These are phyloP conservation scores for Carterocephalus palaemon DNA, from an alignment of 2,888 invertebrate genomes.

Conservation along the genomic window DNA sequence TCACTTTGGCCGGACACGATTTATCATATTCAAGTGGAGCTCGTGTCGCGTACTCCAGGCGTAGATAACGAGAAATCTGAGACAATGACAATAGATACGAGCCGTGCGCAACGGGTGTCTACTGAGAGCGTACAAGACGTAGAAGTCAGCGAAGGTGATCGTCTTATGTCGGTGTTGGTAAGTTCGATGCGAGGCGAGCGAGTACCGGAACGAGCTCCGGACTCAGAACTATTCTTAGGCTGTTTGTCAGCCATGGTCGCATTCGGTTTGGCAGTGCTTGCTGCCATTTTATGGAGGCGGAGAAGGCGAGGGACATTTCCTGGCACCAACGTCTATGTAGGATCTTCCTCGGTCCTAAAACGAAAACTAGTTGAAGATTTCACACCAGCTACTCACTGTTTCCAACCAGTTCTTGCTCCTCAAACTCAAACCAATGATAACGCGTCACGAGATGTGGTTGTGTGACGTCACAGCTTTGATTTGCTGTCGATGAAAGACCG, in stretches of 20 bases:
- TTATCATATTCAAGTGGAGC: conserved; percentile 88
- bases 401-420: conserved; percentile 80
- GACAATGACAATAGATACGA: conserved; percentile 82
- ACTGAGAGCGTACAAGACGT: conserved; percentile 82
- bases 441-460: conserved; percentile 77
- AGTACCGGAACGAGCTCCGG: conserved; percentile 70
- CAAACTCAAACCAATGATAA: conserved; percentile 64
- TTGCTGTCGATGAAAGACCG: conserved; percentile 78
- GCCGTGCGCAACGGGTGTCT: conserved; percentile 81
- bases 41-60: conserved; percentile 80
- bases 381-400: conserved; percentile 69
- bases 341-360: conserved; percentile 79
- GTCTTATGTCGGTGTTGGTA: conserved; percentile 80
- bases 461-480: conserved; percentile 82
- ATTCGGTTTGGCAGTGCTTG: conserved; percentile 71
- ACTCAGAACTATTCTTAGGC: conserved; percentile 79
- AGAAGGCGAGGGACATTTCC: conserved; percentile 76
- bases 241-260: conserved; percentile 78
- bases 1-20: conserved; percentile 89
- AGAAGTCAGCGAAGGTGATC: conserved; percentile 77
- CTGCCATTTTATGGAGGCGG: conserved; percentile 77
- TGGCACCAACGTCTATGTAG: conserved; percentile 80
- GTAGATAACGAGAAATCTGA: conserved; percentile 81
- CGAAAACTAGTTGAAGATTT: conserved; percentile 81
- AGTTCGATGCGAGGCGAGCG: conserved; percentile 81